Base-by-base conservation (phyloP, 1,140 invertebrate species). In the Drosophila malerkotliana region DNA sequence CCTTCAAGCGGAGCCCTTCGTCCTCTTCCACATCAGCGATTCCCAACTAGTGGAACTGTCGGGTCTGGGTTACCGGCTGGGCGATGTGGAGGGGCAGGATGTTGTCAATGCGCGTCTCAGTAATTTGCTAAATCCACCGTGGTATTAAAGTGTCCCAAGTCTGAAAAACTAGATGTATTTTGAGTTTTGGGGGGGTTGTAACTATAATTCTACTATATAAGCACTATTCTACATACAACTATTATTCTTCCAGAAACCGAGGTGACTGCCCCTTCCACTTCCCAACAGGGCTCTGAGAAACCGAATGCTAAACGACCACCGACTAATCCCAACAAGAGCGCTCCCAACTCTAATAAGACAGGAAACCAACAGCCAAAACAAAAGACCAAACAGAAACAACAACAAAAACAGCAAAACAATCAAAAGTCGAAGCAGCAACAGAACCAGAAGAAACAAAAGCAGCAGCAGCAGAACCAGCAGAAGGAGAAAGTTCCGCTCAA, bases 11-110 rank as follows among this genome's bases (percentile, higher is more conserved):
- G 81, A 85, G 10, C 53, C 73, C 1, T 81, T 60, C 21, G 56
- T 81, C 6, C 58, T 87, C 0, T 85, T 71, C 44, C 63, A 87
- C 28, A 51, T 85, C 2, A 72, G 84, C 63, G 60, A 85, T 26
- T 15, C 2, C 1, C 62, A 85, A 34, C 26, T 77, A 24, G n/a
- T 21, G 4, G 45, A 56, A 9, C 49, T 85, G 0, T 39, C 32
- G 3, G 28, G 6, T 0, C 44, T 47, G 10, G 82, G 82, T 18
- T 85, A 87, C 14, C 48, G 30, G 7, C 47, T 85, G n/a, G 52
- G 24, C 30, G 55, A 62, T 30, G 61, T 71, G 12, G 14, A 57
- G 0, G 34, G 3, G 0, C 32, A 21, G 14, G 71, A 62, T 34
- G 54, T 83, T 15, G 44, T n/a, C 1, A 83, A 83, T 32, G 45